phyloP scores from a whole-genome alignment of 2,888 invertebrate species.

The Amaurobius ferox region DNA sequence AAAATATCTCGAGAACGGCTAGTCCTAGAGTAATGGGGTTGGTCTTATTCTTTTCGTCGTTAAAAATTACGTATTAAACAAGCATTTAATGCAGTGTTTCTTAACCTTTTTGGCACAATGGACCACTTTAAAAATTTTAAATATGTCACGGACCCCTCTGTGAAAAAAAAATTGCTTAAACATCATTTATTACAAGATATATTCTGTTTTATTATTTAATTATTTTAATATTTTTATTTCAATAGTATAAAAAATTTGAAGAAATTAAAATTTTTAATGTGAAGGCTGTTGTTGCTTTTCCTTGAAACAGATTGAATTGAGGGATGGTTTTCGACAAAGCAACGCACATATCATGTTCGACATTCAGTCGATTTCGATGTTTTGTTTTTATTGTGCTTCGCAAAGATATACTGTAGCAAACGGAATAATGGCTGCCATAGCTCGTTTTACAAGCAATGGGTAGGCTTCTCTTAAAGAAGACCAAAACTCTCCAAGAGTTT shows the following conservation, averaged over 20 bases:
- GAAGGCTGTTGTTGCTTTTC: too few species aligned
- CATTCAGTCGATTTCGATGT: slow-evolving; percentile 43
- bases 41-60: too few species aligned
- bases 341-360: slow-evolving; percentile 37
- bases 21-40: too few species aligned
- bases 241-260: too few species aligned
- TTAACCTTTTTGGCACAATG: neutral
- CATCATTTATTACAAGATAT: slow-evolving; percentile 39
- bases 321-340: slow-evolving; percentile 44
- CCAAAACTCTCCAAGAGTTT: neutral
- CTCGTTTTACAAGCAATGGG: slow-evolving; percentile 55
- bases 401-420: slow-evolving; percentile 57
- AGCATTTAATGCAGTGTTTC: slow-evolving; percentile 10
- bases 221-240: too few species aligned
- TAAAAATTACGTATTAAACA: too few species aligned
- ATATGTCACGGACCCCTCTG: slow-evolving; percentile 56
- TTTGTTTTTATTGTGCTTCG: slow-evolving; percentile 50
- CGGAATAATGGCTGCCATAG: slow-evolving; percentile 47
- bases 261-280: too few species aligned
- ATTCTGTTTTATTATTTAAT: slow-evolving; percentile 8
- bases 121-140: slow-evolving; percentile 51
- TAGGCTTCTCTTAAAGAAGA: slow-evolving; percentile 49
- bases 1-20: too few species aligned
- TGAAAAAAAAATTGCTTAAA: slow-evolving; percentile 56
- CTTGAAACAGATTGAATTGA: slow-evolving; percentile 50